phyloP scores from a whole-genome alignment of 2,113 vertebrate species.

The Rhodinocichla rosea region DNA sequence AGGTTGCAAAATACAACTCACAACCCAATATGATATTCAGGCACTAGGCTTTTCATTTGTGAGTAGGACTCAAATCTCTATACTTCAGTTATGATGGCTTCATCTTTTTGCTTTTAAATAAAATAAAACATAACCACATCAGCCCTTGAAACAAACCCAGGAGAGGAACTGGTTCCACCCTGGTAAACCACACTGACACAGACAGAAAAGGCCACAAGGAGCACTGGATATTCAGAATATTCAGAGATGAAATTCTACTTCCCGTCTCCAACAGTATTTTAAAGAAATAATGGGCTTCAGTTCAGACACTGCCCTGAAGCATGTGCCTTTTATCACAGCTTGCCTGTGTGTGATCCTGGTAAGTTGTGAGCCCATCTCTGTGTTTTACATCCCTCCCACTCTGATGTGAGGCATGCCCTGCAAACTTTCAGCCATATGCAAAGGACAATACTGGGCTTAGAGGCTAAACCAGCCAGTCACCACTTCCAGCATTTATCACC shows the following conservation, averaged over 20 bases:
- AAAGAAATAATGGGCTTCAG: not conserved
- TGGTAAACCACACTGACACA: not conserved
- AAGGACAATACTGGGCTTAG: not conserved
- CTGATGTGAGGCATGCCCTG: not conserved
- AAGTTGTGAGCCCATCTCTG: not conserved
- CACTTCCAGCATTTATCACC: not conserved
- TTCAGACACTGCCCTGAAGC: not conserved
- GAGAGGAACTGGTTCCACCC: not conserved
- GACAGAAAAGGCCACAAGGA: not conserved
- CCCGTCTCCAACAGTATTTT: not conserved
- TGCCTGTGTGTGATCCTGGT: not conserved
- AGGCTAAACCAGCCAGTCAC: not conserved
- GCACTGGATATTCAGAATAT: not conserved
- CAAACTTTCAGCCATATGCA: not conserved
- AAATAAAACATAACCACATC: not conserved
- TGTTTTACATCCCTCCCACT: not conserved
- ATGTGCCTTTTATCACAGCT: not conserved
- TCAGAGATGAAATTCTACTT: not conserved
- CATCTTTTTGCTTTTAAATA: not conserved
- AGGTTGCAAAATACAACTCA: not conserved
- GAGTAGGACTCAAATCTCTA: not conserved
- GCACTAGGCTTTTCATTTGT: not conserved
- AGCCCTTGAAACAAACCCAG: not conserved
- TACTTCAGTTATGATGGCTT: not conserved
- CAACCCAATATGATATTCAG: not conserved